phyloP scores from a whole-genome alignment of 2,888 invertebrate genomes.

The Myathropa florea region DNA sequence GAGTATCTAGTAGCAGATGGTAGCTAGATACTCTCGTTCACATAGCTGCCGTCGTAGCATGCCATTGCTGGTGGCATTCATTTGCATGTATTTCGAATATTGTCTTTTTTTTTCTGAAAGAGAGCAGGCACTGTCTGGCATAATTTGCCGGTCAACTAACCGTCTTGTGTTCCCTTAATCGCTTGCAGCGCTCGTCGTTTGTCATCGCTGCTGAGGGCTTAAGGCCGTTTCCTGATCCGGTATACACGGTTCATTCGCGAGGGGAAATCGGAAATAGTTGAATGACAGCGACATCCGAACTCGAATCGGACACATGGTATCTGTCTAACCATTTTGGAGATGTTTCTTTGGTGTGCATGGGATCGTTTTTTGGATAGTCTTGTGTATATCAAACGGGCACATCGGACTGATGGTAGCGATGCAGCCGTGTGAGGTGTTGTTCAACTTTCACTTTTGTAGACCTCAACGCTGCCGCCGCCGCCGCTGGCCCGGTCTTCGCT shows the following conservation, averaged over 20 bases:
- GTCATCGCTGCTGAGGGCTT: constrained; percentile 17
- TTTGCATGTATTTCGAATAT: constrained; percentile 42
- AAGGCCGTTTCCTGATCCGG: constrained; percentile 50
- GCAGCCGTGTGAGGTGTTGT: constrained; percentile 37
- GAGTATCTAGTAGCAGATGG: constrained; percentile 32
- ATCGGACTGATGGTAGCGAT: not conserved
- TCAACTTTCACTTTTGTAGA: constrained; percentile 66
- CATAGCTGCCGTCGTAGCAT: constrained; percentile 2
- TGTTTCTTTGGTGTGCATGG: constrained; percentile 15
- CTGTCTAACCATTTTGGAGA: constrained; percentile 52
- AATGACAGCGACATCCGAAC: constrained; percentile 47
- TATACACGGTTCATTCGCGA: constrained; percentile 19
- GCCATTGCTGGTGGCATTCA: constrained; percentile 19
- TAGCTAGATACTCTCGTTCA: constrained; percentile 16
- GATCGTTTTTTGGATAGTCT: not conserved
- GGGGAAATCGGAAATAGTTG: constrained; percentile 68
- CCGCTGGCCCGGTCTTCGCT: constrained; percentile 6
- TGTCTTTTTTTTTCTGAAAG: not conserved
- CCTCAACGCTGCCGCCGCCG: not conserved
- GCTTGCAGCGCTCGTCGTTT: not conserved
- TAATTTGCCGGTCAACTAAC: constrained; percentile 62
- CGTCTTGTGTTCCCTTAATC: constrained; percentile 44
- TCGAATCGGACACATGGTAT: not conserved
- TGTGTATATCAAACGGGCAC: not conserved
- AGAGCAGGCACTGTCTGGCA: constrained; percentile 59